phyloP scores from a whole-genome alignment of 2,113 vertebrate species.

The Gallinago paraguaiae region DNA sequence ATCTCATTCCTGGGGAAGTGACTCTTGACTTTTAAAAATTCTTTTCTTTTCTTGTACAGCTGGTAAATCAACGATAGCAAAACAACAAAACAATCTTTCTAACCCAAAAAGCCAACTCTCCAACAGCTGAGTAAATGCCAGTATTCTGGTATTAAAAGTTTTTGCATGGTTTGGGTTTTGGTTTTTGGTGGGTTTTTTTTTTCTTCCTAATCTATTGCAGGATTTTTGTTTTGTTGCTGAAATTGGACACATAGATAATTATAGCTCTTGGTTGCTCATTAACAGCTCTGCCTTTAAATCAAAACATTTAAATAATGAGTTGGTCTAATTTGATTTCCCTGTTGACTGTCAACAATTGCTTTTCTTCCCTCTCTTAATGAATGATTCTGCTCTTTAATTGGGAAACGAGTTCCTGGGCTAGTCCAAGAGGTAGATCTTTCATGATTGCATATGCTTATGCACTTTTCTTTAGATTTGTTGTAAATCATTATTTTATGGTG shows the following conservation, averaged over 20 bases:
- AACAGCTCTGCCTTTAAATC: constrained; percentile 42
- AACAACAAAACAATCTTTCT: not conserved
- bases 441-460: not conserved
- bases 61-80: not conserved
- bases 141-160: not conserved
- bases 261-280: constrained; percentile 50
- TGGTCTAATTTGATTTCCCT: constrained; percentile 53
- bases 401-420: not conserved
- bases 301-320: constrained; percentile 59
- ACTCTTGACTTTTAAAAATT: not conserved
- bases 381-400: constrained; percentile 1
- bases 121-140: not conserved
- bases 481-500: not conserved
- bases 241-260: constrained; percentile 43
- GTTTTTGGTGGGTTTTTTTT: not conserved
- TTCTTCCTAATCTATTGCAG: not conserved
- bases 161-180: not conserved
- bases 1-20: not conserved
- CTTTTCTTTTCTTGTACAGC: not conserved
- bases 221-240: constrained; percentile 25
- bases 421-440: not conserved
- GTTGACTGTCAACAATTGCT: constrained; percentile 26
- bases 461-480: not conserved
- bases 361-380: constrained; percentile 32
- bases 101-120: not conserved